A percentile compares a stretch with the other conserved stretches of the same genome.
Evolutionary conservation across 2,113 vertebrate species (phyloP).

Genomic region (Bambusicola thoracicus): DNA sequence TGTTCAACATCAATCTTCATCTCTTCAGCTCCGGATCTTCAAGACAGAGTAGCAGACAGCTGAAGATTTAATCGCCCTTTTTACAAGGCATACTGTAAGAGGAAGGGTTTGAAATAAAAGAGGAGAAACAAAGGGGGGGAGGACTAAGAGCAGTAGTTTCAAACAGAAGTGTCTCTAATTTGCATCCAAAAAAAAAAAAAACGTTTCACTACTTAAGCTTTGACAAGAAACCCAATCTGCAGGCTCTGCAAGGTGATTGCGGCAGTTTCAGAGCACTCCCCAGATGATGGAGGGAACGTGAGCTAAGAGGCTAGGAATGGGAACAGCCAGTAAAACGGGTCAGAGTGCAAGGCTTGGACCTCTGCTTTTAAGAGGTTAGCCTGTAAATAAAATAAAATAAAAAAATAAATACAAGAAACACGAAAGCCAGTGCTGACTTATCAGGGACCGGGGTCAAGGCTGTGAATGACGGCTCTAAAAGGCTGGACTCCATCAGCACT

Average conservation of each 20-base stretch:
- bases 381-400: constrained; percentile 4
- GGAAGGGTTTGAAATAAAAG: neutral
- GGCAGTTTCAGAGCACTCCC: neutral
- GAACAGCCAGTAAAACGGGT: neutral
- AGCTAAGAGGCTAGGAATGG: constrained; percentile 14
- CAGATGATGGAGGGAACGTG: neutral
- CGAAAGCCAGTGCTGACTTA: neutral
- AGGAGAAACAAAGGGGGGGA: neutral
- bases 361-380: neutral
- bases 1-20: neutral
- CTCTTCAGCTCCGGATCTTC: neutral
- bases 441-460: neutral
- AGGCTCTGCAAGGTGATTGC: neutral
- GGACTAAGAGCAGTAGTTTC: neutral
- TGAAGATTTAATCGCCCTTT: neutral
- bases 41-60: neutral
- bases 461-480: neutral
- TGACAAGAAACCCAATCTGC: neutral
- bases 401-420: neutral
- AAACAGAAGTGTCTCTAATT: neutral
- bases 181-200: neutral
- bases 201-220: neutral
- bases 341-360: neutral
- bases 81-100: neutral
- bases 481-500: constrained; percentile 28